These are phyloP conservation scores for Choristoneura fumiferana DNA, from an alignment of 1,140 invertebrate genomes.

Conservation along the genomic window DNA sequence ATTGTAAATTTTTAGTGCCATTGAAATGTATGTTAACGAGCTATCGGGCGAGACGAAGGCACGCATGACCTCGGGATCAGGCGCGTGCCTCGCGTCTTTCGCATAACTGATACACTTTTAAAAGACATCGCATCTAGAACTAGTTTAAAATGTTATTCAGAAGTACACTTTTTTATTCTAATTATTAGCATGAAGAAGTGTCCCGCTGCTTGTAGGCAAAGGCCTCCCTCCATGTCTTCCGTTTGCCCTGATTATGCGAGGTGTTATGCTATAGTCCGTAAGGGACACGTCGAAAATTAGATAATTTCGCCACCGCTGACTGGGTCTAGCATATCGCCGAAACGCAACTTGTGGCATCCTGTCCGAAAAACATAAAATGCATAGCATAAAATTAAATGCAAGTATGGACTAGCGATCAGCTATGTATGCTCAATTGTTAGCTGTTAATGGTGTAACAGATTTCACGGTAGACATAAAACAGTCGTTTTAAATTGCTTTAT, in stretches of 20 bases:
- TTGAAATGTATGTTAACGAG: slow-evolving; percentile 47
- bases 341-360: too few relatives aligned
- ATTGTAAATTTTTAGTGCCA: slow-evolving; percentile 36
- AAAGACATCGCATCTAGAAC: slow-evolving; percentile 27
- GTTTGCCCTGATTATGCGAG: too few relatives aligned
- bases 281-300: too few relatives aligned
- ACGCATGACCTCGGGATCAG: slow-evolving; percentile 48
- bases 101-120: slow-evolving; percentile 37
- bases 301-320: too few relatives aligned
- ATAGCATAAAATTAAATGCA: background rate
- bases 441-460: slow-evolving; percentile 46
- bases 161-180: too few relatives aligned
- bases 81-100: slow-evolving; percentile 35
- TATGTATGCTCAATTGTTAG: slow-evolving; percentile 32
- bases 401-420: background rate
- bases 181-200: too few relatives aligned
- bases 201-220: too few relatives aligned
- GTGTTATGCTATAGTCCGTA: too few relatives aligned
- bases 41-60: slow-evolving; percentile 44
- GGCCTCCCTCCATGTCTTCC: too few relatives aligned
- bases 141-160: background rate
- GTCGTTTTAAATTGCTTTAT: slow-evolving; percentile 35
- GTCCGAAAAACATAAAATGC: too few relatives aligned
- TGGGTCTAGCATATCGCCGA: too few relatives aligned
- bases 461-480: slow-evolving; percentile 35